Percentiles rank a stretch among this genome's conserved stretches.
Evolutionary conservation across 1,140 invertebrate genomes (phyloP).

Genomic region (Trichonephila clavata): DNA sequence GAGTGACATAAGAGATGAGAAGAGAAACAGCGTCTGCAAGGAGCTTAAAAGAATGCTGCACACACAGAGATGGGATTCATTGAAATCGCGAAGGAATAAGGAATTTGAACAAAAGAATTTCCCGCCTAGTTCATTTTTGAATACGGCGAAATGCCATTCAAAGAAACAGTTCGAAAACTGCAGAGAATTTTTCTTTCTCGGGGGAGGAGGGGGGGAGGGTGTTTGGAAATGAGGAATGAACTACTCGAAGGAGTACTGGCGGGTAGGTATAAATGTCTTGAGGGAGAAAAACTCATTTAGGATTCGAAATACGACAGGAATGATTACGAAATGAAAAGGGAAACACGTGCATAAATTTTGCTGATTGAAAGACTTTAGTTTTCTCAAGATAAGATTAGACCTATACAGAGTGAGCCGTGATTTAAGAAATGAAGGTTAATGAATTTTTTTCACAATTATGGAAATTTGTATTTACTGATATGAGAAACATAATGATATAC

Average conservation of each 20-base stretch:
- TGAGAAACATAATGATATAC: too few relatives aligned
- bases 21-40: conserved; percentile 9
- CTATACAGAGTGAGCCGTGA: too few relatives aligned
- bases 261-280: neutral
- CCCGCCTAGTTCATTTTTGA: neutral
- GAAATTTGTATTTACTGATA: too few relatives aligned
- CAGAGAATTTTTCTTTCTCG: neutral
- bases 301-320: neutral
- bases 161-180: neutral
- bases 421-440: too few relatives aligned
- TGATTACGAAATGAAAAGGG: neutral
- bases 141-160: neutral
- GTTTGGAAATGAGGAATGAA: neutral
- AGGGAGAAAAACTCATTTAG: neutral
- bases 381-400: too few relatives aligned
- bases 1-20: neutral
- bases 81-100: conserved; percentile 14
- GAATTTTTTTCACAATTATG: too few relatives aligned
- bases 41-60: neutral
- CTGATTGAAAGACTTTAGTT: neutral
- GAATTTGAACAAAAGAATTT: neutral
- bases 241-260: neutral
- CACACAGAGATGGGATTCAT: neutral
- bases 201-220: too few relatives aligned
- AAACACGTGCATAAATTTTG: neutral